Base-by-base conservation (phyloP, 2,888 invertebrate species). In the Nasonia oneida region DNA sequence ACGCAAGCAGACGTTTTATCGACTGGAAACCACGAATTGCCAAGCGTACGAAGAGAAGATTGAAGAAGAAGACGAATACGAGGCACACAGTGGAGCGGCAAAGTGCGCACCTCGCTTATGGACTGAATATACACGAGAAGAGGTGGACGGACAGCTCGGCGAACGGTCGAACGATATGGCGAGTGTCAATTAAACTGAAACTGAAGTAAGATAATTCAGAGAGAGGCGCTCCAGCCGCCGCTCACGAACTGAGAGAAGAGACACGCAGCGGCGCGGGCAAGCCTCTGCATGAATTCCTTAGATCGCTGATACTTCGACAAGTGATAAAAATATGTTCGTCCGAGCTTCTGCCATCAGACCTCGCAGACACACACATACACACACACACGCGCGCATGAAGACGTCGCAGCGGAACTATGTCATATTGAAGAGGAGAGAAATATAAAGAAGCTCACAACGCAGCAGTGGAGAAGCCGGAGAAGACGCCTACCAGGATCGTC, bases 101-200 rank as follows among this genome's bases (percentile, higher is more conserved):
- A 79, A 74, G 84, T 84, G 87, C 47, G 42, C n/a, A 39, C 18
- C 53, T n/a, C 14, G 61, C 47, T 39, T 37, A 18, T 39, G 83
- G 39, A 47, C 47, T 14, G 77, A 84, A 14, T 37, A 37, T 37
- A 37, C 29, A 29, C 29, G 10, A 67, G 33, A 67, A 67, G 15
- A 67, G 64, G 29, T 12, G 12, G 3, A 29, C 3, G 37, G 47
- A 53, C 2, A 80, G 47, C 71, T 71, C 75, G 61, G n/a, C 47
- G 76, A 76, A 39, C 39, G 86, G 74, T 81, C 75, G 74, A 83
- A 81, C 33, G 79, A 74, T 29, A 29, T 85, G 85, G 84, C 84
- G 88, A 86, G 79, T 84, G 87, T 84, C 86, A 86, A 84, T 84
- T 86, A 83, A 84, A 78, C 70, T 76, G 73, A 42, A 47, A 73